These are phyloP conservation scores for Spisula solida DNA, from an alignment of 2,888 invertebrate genomes.

Conservation along the genomic window DNA sequence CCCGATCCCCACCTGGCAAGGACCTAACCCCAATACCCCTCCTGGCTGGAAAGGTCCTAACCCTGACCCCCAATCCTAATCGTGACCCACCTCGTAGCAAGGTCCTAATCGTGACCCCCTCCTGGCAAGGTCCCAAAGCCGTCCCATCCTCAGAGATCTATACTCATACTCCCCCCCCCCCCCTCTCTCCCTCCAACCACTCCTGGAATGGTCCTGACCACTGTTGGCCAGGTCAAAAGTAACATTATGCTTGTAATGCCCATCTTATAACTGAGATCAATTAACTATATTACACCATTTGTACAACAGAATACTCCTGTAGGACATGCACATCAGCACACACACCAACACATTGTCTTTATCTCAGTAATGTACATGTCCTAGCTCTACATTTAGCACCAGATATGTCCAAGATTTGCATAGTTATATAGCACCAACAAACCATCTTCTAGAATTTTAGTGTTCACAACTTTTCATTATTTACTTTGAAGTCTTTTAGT, in stretches of 20 bases:
- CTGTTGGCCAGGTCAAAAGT: neutral
- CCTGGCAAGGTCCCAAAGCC: too few relatives aligned
- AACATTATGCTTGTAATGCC: neutral
- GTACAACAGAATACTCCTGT: conserved; percentile 46
- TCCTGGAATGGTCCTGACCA: too few relatives aligned
- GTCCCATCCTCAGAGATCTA: too few relatives aligned
- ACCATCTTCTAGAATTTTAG: conserved; percentile 29
- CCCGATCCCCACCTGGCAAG: neutral
- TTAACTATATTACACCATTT: conserved; percentile 38
- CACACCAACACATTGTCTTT: neutral
- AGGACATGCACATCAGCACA: conserved; percentile 32
- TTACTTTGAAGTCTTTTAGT: neutral
- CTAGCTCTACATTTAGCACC: conserved; percentile 25
- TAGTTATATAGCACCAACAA: conserved; percentile 26
- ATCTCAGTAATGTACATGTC: conserved; percentile 22
- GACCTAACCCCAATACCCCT: too few relatives aligned
- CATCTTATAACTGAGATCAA: conserved; percentile 27
- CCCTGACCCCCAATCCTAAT: too few relatives aligned
- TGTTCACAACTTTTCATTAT: conserved; percentile 16
- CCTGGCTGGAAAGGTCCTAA: too few relatives aligned
- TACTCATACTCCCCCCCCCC: too few relatives aligned
- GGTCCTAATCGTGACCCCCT: too few relatives aligned
- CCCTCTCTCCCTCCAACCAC: too few relatives aligned
- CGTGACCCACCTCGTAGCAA: too few relatives aligned
- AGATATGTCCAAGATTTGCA: conserved; percentile 38